Conservation (phyloP, 2,888 invertebrate species). For the Tipula helvola region DNA sequence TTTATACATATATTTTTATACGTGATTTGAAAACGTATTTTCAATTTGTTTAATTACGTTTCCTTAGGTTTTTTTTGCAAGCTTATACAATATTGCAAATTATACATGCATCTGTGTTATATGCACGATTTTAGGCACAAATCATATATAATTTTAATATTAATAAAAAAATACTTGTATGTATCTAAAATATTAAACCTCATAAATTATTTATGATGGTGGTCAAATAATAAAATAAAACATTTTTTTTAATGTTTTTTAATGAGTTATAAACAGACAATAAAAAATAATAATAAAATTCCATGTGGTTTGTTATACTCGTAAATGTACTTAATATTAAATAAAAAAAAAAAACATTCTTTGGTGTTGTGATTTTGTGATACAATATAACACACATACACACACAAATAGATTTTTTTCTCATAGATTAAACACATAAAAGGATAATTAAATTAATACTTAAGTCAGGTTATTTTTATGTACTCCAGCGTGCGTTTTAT, state of each 20-base stretch:
- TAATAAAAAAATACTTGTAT: not conserved
- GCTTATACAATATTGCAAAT: not conserved
- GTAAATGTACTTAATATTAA: not conserved
- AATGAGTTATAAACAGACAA: conserved; percentile 10
- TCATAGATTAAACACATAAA: not conserved
- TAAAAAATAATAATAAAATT: not conserved
- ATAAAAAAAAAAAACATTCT: not conserved
- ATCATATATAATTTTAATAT: not conserved
- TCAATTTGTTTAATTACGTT: not conserved
- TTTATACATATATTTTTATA: not conserved
- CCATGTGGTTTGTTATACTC: not conserved
- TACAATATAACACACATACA: not conserved
- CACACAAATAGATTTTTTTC: not conserved
- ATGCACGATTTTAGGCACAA: not conserved
- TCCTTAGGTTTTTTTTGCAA: not conserved
- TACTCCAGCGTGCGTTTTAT: not conserved
- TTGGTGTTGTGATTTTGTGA: not conserved
- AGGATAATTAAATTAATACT: not conserved
- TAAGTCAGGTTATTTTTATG: not conserved
- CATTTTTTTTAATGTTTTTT: conserved; percentile 4
- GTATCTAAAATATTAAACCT: not conserved
- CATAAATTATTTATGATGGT: conserved; percentile 4
- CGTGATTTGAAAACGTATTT: not conserved
- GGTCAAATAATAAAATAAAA: not conserved
- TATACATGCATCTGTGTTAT: not conserved